A percentile compares a stretch with the other conserved stretches of the same genome.
These are phyloP conservation scores for Philereme transversata DNA, from an alignment of 2,888 invertebrate species.

Conservation along the genomic window DNA sequence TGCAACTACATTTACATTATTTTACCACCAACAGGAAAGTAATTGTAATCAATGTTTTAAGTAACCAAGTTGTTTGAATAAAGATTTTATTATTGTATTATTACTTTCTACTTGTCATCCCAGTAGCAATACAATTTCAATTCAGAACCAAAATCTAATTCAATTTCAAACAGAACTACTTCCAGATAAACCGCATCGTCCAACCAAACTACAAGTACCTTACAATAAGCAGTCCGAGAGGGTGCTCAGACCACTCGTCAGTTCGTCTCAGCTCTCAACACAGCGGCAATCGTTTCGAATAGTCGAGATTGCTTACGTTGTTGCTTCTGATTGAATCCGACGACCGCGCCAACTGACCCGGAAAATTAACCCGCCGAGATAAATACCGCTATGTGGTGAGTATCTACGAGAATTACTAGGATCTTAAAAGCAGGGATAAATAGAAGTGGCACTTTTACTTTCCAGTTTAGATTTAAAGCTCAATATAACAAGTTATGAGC, in stretches of 20 bases:
- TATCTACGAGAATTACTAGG: slow-evolving; percentile 47
- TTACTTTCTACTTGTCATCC: too few species aligned
- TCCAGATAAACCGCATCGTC: slow-evolving; percentile 20
- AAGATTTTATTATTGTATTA: too few species aligned
- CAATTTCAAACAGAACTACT: slow-evolving; percentile 20
- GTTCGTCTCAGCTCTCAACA: slow-evolving; percentile 63
- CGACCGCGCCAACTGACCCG: slow-evolving; percentile 54
- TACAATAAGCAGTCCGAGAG: slow-evolving; percentile 60
- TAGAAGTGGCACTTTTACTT: slow-evolving; percentile 22
- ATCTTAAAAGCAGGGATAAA: neutral
- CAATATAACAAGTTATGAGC: neutral
- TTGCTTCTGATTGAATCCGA: slow-evolving; percentile 79
- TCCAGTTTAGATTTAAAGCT: neutral
- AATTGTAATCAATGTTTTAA: too few species aligned
- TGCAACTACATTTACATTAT: too few species aligned
- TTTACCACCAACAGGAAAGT: too few species aligned
- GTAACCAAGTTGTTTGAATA: too few species aligned
- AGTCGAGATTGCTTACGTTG: slow-evolving; percentile 75
- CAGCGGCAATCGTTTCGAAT: slow-evolving; percentile 66
- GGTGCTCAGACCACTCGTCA: slow-evolving; percentile 62
- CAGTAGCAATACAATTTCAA: neutral
- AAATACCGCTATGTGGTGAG: slow-evolving; percentile 71
- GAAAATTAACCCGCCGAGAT: slow-evolving; percentile 72
- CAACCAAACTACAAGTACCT: slow-evolving; percentile 14
- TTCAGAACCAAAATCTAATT: slow-evolving; percentile 14